Conservation (phyloP, 2,797 vertebrate genomes). For the Heteromormyrus szaboi region DNA sequence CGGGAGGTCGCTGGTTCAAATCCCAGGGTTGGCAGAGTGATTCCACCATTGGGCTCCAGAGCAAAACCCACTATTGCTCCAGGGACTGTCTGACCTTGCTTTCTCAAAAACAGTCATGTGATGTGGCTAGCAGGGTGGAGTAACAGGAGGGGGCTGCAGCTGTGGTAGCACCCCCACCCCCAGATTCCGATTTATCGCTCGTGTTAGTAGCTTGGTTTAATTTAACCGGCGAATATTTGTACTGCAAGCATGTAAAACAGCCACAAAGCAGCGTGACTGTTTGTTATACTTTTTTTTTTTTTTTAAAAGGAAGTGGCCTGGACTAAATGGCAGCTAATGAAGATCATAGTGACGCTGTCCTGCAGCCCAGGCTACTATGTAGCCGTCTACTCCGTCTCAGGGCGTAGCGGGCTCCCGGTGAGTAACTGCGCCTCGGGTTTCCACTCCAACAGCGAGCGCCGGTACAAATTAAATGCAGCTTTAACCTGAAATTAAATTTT, state of each 20-base stretch:
- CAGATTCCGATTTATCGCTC: neutral
- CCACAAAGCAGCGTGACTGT: neutral
- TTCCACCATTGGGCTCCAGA: neutral
- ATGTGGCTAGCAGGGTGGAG: neutral
- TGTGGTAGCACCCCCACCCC: neutral
- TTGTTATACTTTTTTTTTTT: neutral
- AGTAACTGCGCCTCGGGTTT: neutral
- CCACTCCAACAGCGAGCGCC: neutral
- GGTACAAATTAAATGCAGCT: neutral
- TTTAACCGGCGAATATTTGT: neutral
- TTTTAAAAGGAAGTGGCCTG: neutral
- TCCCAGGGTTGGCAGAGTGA: neutral
- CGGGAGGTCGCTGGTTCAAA: neutral
- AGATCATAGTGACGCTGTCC: neutral
- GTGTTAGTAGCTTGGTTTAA: neutral
- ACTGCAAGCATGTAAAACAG: neutral
- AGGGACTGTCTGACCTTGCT: neutral
- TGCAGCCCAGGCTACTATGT: neutral
- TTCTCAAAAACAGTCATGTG: neutral
- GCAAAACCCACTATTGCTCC: neutral
- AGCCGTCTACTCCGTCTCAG: neutral
- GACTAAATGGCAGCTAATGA: neutral
- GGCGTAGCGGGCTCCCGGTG: neutral
- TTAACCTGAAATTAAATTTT: constrained; percentile 2
- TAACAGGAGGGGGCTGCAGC: neutral